Conservation (phyloP, 1,140 invertebrate genomes). For the Drosophila baimaii region DNA sequence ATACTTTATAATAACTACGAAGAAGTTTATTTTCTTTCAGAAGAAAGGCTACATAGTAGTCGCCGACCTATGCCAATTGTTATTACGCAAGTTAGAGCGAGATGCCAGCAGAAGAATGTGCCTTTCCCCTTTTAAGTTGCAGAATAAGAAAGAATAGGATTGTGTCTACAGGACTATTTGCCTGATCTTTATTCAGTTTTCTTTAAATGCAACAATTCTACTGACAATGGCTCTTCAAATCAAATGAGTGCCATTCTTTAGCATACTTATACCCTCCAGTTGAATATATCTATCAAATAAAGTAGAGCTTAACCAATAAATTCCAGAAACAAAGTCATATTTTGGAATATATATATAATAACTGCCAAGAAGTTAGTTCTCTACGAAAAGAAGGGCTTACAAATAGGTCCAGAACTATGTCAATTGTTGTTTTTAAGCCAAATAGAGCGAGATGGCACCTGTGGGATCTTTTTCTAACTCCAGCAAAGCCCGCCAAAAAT, state of each 20-base stretch:
- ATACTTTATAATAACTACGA: no score
- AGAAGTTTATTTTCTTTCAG: no score
- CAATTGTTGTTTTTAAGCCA: not conserved
- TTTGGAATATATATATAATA: no score
- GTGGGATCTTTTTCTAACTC: constrained; percentile 1
- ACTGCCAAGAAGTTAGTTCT: not conserved
- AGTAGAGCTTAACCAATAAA: not conserved
- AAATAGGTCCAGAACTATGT: no score
- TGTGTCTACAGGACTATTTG: not conserved
- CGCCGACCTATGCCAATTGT: not conserved
- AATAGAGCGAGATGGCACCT: constrained; percentile 16
- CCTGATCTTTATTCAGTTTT: not conserved
- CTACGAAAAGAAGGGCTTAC: not conserved
- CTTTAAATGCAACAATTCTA: constrained; percentile 22
- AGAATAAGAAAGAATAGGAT: no score
- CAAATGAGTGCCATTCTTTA: not conserved
- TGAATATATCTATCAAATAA: not conserved
- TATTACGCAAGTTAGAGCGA: not conserved
- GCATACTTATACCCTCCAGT: not conserved
- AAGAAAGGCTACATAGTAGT: not conserved
- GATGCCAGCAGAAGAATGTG: no score
- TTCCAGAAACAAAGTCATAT: no score
- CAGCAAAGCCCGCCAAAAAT: constrained; percentile 22
- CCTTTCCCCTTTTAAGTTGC: no score
- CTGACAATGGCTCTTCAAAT: not conserved